Evolutionary conservation across 2,797 vertebrate genomes (phyloP).

Genomic region (Sebastes vulpes): DNA sequence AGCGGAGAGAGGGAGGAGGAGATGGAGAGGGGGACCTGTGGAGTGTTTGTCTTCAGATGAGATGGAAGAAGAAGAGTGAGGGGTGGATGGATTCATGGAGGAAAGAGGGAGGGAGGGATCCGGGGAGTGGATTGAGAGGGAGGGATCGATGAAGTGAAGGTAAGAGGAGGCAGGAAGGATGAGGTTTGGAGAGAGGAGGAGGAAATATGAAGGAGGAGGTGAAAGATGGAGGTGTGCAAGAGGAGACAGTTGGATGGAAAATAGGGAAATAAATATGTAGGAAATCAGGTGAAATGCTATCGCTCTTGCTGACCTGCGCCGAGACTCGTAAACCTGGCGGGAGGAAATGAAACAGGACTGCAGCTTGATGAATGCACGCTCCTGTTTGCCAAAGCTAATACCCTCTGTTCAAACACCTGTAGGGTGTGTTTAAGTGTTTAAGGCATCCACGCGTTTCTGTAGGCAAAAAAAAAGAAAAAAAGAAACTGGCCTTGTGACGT

Average conservation of each 20-base stretch:
- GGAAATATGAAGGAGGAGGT: not conserved
- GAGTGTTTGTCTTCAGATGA: conserved; percentile 52
- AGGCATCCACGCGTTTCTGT: conserved; percentile 22
- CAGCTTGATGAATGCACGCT: conserved; percentile 62
- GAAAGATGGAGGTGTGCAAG: conserved; percentile 21
- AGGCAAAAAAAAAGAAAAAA: conserved; percentile 34
- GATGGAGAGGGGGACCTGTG: conserved; percentile 33
- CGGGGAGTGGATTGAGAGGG: conserved; percentile 5
- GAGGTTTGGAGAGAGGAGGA: conserved; percentile 1
- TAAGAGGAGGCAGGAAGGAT: conserved; percentile 1
- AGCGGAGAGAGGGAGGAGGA: not conserved
- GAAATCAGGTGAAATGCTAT: conserved; percentile 54
- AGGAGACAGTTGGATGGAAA: conserved; percentile 15
- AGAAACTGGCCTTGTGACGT: not conserved
- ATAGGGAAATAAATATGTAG: conserved; percentile 51
- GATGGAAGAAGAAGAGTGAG: conserved; percentile 8
- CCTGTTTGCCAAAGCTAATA: conserved; percentile 74
- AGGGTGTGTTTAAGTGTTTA: conserved; percentile 34
- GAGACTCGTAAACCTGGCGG: conserved; percentile 38
- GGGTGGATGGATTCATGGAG: conserved; percentile 35
- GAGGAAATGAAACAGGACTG: conserved; percentile 61
- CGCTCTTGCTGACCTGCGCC: conserved; percentile 53
- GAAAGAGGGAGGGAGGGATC: conserved; percentile 10
- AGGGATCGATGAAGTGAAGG: conserved; percentile 41
- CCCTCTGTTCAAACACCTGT: conserved; percentile 61